phyloP scores from a whole-genome alignment of 2,113 vertebrate species.

The Mobula hypostoma region DNA sequence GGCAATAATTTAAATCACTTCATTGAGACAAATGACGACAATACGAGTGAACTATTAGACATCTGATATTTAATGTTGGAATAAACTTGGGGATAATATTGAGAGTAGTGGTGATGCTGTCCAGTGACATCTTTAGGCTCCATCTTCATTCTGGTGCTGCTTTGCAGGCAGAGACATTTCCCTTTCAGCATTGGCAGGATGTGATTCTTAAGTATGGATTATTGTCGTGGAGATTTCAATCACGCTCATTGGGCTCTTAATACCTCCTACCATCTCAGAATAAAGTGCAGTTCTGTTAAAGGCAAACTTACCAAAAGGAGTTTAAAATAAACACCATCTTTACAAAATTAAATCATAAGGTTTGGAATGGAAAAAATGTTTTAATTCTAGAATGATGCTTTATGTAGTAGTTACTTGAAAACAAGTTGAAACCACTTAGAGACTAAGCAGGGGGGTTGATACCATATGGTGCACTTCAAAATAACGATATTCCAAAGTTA shows the following conservation, averaged over 20 bases:
- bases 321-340: not conserved
- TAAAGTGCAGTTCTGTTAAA: not conserved
- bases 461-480: no score
- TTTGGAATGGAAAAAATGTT: not conserved
- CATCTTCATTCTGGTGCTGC: not conserved
- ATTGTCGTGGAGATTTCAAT: not conserved
- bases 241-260: no score
- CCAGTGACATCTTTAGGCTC: not conserved
- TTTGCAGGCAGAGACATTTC: not conserved
- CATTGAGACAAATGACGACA: not conserved
- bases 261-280: no score
- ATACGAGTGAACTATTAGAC: not conserved
- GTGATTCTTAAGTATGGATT: not conserved
- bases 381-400: not conserved
- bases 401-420: no score
- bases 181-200: not conserved
- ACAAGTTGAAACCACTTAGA: no score
- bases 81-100: not conserved
- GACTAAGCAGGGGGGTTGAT: no score
- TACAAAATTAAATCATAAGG: not conserved
- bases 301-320: not conserved
- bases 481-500: no score
- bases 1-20: not conserved
- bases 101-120: not conserved
- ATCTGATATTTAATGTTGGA: not conserved